phyloP scores from a whole-genome alignment of 2,888 invertebrate species.

The Rhamphomyia laevipes region DNA sequence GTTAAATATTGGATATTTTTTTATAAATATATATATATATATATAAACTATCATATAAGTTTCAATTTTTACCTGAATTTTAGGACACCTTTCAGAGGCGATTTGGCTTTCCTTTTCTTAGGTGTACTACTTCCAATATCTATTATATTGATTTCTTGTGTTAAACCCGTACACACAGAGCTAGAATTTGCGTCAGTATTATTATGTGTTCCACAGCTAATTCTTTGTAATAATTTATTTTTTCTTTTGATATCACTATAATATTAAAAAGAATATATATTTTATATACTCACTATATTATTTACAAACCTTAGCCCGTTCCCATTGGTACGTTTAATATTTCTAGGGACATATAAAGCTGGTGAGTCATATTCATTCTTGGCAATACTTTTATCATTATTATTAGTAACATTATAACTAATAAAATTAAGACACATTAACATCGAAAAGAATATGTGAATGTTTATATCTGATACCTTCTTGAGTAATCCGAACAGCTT shows the following conservation, averaged over 20 bases:
- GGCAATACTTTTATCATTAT: too few species aligned
- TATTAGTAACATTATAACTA: too few species aligned
- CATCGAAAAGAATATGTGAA: too few species aligned
- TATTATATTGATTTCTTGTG: conserved; percentile 56
- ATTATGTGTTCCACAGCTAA: too few species aligned
- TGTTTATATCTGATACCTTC: conserved; percentile 29
- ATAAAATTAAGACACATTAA: too few species aligned
- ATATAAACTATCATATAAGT: too few species aligned
- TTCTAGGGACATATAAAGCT: too few species aligned
- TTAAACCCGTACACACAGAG: conserved; percentile 55
- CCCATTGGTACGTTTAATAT: too few species aligned
- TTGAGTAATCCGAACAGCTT: conserved; percentile 39
- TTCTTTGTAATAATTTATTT: conserved; percentile 35
- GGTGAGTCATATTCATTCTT: too few species aligned
- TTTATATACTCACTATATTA: background rate
- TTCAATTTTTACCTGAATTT: conserved; percentile 42
- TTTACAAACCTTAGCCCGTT: too few species aligned
- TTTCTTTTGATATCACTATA: conserved; percentile 49
- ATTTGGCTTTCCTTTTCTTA: conserved; percentile 47
- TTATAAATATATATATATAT: too few species aligned
- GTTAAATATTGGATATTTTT: too few species aligned
- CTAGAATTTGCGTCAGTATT: conserved; percentile 37
- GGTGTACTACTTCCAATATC: conserved; percentile 58
- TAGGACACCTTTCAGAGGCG: conserved; percentile 43
- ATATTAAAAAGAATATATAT: conserved; percentile 14